A percentile compares a stretch with the other conserved stretches of the same genome.
Evolutionary conservation across 2,113 vertebrate genomes (phyloP).

Genomic region (Calyptomena viridis): DNA sequence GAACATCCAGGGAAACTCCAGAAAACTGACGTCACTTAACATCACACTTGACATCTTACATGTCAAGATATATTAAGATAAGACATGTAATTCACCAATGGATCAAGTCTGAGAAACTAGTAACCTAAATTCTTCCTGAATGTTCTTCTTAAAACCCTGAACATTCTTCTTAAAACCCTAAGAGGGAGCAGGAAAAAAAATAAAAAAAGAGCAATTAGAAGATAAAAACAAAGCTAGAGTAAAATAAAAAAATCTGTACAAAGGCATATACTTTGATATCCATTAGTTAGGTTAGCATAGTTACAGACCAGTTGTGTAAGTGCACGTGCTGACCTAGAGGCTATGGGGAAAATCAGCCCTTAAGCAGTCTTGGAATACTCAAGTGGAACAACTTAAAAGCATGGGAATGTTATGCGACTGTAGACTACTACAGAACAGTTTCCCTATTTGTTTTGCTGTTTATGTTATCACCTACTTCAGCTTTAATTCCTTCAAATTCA

Average conservation of each 20-base stretch:
- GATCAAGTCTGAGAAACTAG: not conserved
- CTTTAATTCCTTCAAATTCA: not conserved
- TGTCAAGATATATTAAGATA: not conserved
- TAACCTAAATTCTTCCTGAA: not conserved
- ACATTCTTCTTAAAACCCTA: not conserved
- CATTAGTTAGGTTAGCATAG: not conserved
- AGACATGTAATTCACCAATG: not conserved
- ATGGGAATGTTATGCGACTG: not conserved
- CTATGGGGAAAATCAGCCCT: not conserved
- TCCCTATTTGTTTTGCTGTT: not conserved
- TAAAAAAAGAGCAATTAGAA: not conserved
- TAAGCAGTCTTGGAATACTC: not conserved
- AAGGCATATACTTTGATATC: not conserved
- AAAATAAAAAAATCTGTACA: not conserved
- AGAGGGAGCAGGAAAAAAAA: not conserved
- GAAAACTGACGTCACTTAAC: not conserved
- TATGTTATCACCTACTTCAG: not conserved
- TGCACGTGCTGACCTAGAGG: not conserved
- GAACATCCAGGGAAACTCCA: conserved; percentile 1
- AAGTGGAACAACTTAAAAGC: not conserved
- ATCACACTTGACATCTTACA: not conserved
- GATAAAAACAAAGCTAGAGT: not conserved
- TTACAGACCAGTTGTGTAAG: not conserved
- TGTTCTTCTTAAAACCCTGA: not conserved
- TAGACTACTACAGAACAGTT: not conserved